phyloP scores from a whole-genome alignment of 2,113 vertebrate genomes.

The Marmota flaviventris region DNA sequence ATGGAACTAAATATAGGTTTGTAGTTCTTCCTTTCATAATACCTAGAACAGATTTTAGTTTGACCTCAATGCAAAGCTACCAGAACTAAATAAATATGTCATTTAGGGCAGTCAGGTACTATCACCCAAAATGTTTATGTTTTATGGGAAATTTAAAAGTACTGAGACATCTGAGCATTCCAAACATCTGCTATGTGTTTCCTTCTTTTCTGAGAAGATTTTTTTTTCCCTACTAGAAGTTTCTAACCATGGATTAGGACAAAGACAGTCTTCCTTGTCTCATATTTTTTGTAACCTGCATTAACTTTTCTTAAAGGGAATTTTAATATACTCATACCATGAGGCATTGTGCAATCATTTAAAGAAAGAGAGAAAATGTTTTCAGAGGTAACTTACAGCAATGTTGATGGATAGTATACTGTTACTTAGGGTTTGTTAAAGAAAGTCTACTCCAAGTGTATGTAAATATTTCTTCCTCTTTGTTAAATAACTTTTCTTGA shows the following conservation, averaged over 20 bases:
- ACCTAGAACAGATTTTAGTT: neutral
- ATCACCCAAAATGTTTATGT: neutral
- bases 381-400: neutral
- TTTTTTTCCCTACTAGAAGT: neutral
- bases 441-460: neutral
- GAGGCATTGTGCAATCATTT: too few species aligned
- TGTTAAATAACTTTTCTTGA: neutral
- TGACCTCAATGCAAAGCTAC: neutral
- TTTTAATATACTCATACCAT: neutral
- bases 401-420: neutral
- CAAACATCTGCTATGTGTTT: neutral
- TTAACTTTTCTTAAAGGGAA: neutral
- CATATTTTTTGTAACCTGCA: neutral
- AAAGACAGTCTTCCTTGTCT: neutral
- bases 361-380: neutral
- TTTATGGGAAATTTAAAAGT: neutral
- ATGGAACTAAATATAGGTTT: neutral
- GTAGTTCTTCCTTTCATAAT: conserved; percentile 27
- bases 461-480: neutral
- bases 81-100: neutral
- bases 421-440: neutral
- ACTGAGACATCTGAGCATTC: neutral
- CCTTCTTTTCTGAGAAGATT: conserved; percentile 15
- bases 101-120: neutral
- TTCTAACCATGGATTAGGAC: neutral